Conservation (phyloP, 2,797 vertebrate genomes). For the Gobio occitaniae region DNA sequence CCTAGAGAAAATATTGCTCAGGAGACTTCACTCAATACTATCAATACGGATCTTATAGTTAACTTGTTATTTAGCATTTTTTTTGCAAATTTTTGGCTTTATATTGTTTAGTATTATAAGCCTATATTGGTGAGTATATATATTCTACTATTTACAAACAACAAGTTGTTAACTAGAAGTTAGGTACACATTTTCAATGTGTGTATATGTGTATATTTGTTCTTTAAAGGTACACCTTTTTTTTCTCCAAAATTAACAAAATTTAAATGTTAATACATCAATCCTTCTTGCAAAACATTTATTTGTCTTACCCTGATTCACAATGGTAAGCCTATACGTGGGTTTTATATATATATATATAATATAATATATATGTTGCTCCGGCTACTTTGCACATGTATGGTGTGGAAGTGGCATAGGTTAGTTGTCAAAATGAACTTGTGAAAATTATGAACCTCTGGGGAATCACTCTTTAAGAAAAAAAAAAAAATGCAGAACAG, state of each 20-base stretch:
- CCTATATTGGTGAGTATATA: not conserved
- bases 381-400: not conserved
- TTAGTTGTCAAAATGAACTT: too few relatives aligned
- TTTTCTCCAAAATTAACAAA: not conserved
- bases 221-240: not conserved
- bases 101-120: not conserved
- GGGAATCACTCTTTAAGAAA: too few relatives aligned
- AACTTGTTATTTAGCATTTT: not conserved
- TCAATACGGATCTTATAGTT: not conserved
- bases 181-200: not conserved
- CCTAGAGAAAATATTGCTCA: not conserved
- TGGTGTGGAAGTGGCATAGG: not conserved
- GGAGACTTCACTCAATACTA: not conserved
- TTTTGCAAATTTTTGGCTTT: not conserved
- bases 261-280: not conserved
- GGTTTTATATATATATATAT: too few relatives aligned
- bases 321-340: not conserved
- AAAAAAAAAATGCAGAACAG: too few relatives aligned
- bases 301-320: not conserved
- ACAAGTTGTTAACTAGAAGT: not conserved
- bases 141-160: not conserved
- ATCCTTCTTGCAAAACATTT: not conserved
- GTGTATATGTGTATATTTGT: not conserved
- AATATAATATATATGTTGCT: too few relatives aligned
- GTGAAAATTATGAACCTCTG: too few relatives aligned